Evolutionary conservation across 2,888 invertebrate species (phyloP), one percentile per base, ranked within the genome.

Genomic region (Xestia rhomboidea): DNA sequence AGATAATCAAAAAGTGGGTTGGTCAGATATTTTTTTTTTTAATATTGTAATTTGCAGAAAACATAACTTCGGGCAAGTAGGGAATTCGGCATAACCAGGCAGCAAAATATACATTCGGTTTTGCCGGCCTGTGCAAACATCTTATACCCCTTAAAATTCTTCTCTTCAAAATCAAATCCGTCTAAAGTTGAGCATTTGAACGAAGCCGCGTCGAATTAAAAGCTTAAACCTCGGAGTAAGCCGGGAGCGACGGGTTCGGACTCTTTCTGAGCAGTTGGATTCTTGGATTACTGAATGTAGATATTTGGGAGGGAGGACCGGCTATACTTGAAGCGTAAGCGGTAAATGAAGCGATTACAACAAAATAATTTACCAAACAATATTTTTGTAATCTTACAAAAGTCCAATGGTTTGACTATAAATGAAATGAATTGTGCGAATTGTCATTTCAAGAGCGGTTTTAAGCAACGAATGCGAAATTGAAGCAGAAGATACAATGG

Each of bases 181-280:
- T 78, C 34, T 24, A 49, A 82, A 83, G 54, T 83, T 62, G n/a
- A 63, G 30, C 54, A 62, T 60, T 63, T 21, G 54, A 67, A 75
- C 64, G 34, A 57, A 72, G 60, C 72, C 38, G 54, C 6, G 30
- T 8, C n/a, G 62, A 46, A 81, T 69, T 67, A 51, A 38, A 57
- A 76, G 64, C 34, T 30, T 68, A 41, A 72, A 82, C 69, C 82
- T 73, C 15, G 0, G 30, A 64, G 71, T 38, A 62, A 81, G 70
- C 82, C 82, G 49, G 30, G 68, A 77, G 66, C 68, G 66, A 66
- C 66, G 66, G 68, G 46, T 73, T 82, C 38, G 44, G 57, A 83
- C 69, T 63, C 30, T 77, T 72, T 67, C 72, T 67, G 68, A 66
- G 24, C 54, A 62, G 71, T 66, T 62, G 69, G 73, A 82, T 82